Evolutionary conservation across 1,140 invertebrate genomes (phyloP).

Genomic region (Solenopsis fugax): DNA sequence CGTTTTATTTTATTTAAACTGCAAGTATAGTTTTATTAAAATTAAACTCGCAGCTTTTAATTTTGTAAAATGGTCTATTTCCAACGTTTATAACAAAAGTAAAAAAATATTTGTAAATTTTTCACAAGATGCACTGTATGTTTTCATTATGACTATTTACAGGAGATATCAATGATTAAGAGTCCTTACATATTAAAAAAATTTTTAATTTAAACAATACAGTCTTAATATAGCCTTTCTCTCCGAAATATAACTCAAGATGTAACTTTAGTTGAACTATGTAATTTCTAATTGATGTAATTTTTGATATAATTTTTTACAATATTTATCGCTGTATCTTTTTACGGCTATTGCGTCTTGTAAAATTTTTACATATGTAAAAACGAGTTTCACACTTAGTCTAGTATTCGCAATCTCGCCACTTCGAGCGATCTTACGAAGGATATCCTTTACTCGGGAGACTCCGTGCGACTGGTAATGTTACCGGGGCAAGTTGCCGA

Average conservation of each 20-base stretch:
- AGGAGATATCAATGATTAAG: neutral
- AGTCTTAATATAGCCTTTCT: neutral
- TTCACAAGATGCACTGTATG: neutral
- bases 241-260: neutral
- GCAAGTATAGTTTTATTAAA: neutral
- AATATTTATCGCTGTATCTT: neutral
- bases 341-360: neutral
- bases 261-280: neutral
- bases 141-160: neutral
- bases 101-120: neutral
- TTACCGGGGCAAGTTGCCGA: slow-evolving; percentile 67
- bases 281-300: neutral
- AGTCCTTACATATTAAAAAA: neutral
- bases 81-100: neutral
- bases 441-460: slow-evolving; percentile 15
- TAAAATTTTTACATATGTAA: neutral
- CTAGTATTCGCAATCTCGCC: neutral
- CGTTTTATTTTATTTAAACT: neutral
- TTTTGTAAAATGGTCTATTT: neutral
- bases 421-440: slow-evolving; percentile 28
- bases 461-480: slow-evolving; percentile 42
- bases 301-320: neutral
- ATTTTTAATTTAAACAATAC: neutral
- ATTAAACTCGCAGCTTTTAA: neutral
- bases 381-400: slow-evolving; percentile 14